phyloP scores from a whole-genome alignment of 2,113 vertebrate species.

The Dicentrarchus labrax region DNA sequence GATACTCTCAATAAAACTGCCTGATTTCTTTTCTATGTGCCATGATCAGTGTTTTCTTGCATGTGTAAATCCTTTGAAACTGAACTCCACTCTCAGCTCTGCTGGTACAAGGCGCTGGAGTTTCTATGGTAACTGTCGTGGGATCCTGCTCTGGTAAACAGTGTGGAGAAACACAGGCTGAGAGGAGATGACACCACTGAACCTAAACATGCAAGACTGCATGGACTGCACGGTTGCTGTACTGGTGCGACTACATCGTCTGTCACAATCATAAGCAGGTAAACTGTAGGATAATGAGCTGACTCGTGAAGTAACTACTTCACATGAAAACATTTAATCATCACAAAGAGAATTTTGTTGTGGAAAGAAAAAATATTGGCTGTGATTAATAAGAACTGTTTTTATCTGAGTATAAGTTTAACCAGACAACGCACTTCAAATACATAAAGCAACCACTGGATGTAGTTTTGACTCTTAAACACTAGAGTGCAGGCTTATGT shows the following conservation, averaged over 20 bases:
- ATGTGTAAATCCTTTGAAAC: constrained; percentile 46
- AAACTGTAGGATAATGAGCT: background rate
- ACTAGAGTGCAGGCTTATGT: constrained; percentile 54
- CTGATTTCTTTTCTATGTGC: constrained; percentile 8
- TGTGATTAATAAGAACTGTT: background rate
- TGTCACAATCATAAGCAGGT: background rate
- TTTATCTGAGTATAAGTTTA: background rate
- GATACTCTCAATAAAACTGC: constrained; percentile 50
- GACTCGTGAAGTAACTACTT: background rate
- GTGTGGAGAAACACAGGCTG: constrained; percentile 48
- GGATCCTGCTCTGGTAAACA: constrained; percentile 71
- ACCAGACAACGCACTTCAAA: background rate
- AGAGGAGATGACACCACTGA: constrained; percentile 35
- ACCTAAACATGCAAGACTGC: constrained; percentile 18
- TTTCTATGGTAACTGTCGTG: constrained; percentile 79
- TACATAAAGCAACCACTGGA: background rate
- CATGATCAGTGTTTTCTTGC: constrained; percentile 23
- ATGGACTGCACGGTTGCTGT: background rate
- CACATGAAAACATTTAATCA: background rate
- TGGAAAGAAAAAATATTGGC: background rate
- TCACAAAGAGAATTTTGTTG: background rate
- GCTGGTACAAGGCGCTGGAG: constrained; percentile 51
- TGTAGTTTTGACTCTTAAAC: constrained; percentile 27
- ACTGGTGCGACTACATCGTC: background rate
- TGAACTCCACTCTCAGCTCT: constrained; percentile 43